Evolutionary conservation across 2,888 invertebrate species (phyloP).

Genomic region (Melanargia galathea): DNA sequence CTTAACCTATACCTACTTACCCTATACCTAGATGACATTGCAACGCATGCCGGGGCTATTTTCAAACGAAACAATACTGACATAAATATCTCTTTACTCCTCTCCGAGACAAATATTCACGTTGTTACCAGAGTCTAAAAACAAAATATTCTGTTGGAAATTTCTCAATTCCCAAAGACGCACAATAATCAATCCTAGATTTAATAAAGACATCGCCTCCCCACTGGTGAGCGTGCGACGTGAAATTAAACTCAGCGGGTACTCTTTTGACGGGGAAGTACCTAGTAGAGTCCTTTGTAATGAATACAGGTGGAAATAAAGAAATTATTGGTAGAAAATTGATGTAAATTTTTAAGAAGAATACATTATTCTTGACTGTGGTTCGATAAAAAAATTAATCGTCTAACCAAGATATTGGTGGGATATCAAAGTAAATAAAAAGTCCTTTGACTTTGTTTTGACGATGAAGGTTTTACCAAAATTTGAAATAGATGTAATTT

Average conservation of each 20-base stretch:
- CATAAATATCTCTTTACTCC: neutral
- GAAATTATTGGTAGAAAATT: slow-evolving; percentile 24
- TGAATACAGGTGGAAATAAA: slow-evolving; percentile 29
- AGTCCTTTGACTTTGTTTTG: too few relatives aligned
- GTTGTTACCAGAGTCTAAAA: neutral
- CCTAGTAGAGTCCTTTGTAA: slow-evolving; percentile 27
- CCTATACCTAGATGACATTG: too few relatives aligned
- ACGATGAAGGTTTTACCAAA: too few relatives aligned
- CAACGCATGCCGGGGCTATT: too few relatives aligned
- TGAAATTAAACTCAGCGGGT: slow-evolving; percentile 67
- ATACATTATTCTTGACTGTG: slow-evolving; percentile 1
- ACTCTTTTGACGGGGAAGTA: slow-evolving; percentile 31
- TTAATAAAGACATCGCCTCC: slow-evolving; percentile 73
- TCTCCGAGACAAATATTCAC: neutral
- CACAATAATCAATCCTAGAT: slow-evolving; percentile 40
- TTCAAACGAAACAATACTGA: too few relatives aligned
- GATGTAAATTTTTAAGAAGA: slow-evolving; percentile 2
- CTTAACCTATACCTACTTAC: too few relatives aligned
- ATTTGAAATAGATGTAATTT: too few relatives aligned
- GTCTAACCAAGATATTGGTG: neutral
- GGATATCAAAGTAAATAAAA: neutral
- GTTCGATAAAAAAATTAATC: slow-evolving; percentile 37
- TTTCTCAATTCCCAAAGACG: slow-evolving; percentile 9
- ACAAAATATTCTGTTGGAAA: neutral
- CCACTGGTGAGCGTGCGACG: slow-evolving; percentile 58